phyloP scores from a whole-genome alignment of 2,888 invertebrate species.

The Hoplodrina ambigua region DNA sequence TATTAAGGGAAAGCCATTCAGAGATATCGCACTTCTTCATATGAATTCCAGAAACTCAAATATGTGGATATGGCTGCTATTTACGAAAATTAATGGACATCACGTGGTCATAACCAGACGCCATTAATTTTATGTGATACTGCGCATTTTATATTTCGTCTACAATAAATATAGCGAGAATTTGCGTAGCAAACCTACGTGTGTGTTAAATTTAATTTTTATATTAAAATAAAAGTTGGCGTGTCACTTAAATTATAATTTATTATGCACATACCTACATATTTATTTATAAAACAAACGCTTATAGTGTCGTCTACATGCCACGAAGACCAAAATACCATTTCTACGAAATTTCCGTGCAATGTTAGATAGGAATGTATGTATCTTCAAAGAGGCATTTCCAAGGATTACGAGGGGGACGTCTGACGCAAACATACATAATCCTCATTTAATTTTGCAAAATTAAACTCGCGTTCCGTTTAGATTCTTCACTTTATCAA shows the following conservation, averaged over 20 bases:
- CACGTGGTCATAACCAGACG: conserved; percentile 46
- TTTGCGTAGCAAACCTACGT: conserved; percentile 26
- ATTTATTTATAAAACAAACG: conserved; percentile 23
- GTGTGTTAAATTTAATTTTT: conserved; percentile 25
- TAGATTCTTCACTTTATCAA: conserved; percentile 18
- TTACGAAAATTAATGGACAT: conserved; percentile 47
- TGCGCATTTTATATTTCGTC: conserved; percentile 37
- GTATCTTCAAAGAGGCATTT: conserved; percentile 48
- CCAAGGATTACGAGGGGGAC: conserved; percentile 39
- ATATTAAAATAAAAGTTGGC: conserved; percentile 15
- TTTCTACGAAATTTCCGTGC: conserved; percentile 27
- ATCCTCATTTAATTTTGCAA: conserved; percentile 34
- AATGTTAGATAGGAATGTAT: conserved; percentile 22
- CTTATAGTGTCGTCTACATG: conserved; percentile 15
- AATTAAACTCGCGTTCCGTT: conserved; percentile 27
- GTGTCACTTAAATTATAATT: conserved; percentile 9
- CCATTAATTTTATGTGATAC: conserved; percentile 46
- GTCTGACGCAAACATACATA: conserved; percentile 30
- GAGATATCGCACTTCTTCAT: conserved; percentile 16
- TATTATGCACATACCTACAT: not conserved
- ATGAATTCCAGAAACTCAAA: conserved; percentile 43
- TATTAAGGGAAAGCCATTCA: conserved; percentile 17
- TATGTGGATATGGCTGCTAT: conserved; percentile 46
- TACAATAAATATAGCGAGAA: conserved; percentile 43
- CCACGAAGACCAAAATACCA: conserved; percentile 25